phyloP scores from a whole-genome alignment of 2,113 vertebrate species.

The Phalacrocorax aristotelis region DNA sequence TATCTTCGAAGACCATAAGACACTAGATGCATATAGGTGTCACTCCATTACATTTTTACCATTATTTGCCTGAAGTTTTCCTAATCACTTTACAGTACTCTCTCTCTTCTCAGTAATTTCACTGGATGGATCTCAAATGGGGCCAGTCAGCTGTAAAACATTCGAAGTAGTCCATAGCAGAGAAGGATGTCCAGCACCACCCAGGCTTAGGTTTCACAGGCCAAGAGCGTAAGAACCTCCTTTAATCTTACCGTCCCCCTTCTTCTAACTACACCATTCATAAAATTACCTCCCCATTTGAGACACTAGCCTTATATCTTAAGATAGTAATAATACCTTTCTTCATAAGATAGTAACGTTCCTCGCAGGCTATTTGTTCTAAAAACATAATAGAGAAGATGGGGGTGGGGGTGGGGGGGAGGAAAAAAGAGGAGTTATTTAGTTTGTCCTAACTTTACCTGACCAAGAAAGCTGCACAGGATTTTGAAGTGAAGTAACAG shows the following conservation, averaged over 20 bases:
- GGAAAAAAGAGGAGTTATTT: background rate
- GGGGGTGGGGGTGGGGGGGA: too few relatives aligned
- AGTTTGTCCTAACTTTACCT: background rate
- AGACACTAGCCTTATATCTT: background rate
- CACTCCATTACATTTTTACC: background rate
- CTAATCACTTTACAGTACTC: background rate
- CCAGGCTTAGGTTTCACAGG: background rate
- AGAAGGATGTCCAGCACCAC: background rate
- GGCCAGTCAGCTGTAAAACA: background rate
- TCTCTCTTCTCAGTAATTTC: background rate
- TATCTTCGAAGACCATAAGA: background rate
- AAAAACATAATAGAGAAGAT: background rate
- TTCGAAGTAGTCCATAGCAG: background rate
- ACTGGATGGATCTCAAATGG: rapidly evolving
- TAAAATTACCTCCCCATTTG: background rate
- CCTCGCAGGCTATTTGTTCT: background rate
- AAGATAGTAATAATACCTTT: background rate
- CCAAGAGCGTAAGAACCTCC: background rate
- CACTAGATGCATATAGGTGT: rapidly evolving
- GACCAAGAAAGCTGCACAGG: background rate
- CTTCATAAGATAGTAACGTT: background rate
- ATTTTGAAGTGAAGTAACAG: background rate
- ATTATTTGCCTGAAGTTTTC: background rate
- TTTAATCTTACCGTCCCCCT: background rate
- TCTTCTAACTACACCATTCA: background rate